These are phyloP conservation scores for Pemphigus obesinymphae DNA, from an alignment of 1,140 invertebrate genomes.

Conservation along the genomic window DNA sequence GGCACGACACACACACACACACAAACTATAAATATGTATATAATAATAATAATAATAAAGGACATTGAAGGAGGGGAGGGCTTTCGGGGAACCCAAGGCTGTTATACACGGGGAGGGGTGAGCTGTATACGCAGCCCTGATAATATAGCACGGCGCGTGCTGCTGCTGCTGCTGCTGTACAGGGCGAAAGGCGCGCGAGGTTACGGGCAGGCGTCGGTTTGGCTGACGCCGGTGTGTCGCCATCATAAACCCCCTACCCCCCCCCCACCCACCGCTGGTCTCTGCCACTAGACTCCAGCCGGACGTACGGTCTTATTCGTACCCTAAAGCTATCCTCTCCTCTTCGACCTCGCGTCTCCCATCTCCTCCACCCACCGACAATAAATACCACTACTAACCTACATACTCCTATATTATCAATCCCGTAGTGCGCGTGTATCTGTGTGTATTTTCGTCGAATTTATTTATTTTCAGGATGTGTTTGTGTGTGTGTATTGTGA, in stretches of 20 bases:
- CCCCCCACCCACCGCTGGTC: no score
- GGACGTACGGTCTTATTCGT: neutral
- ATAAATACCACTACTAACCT: neutral
- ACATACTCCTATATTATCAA: neutral
- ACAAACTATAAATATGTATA: neutral
- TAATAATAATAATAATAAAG: neutral
- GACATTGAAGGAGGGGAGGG: neutral
- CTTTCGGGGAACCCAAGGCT: no score
- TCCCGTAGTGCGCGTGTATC: neutral
- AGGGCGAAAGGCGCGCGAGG: neutral
- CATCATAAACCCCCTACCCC: neutral
- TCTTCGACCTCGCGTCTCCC: neutral
- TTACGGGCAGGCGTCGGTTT: neutral
- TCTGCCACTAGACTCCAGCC: neutral
- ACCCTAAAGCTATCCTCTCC: neutral
- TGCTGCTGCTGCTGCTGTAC: neutral
- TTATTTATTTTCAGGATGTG: no score
- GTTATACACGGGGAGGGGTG: no score
- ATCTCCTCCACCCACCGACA: neutral
- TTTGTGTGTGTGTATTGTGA: neutral
- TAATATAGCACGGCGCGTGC: no score
- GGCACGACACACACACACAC: no score
- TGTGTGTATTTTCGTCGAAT: neutral
- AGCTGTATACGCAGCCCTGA: no score
- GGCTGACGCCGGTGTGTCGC: conserved; percentile 9